Base-by-base conservation (phyloP, 2,113 vertebrate species). In the Caracal caracal region DNA sequence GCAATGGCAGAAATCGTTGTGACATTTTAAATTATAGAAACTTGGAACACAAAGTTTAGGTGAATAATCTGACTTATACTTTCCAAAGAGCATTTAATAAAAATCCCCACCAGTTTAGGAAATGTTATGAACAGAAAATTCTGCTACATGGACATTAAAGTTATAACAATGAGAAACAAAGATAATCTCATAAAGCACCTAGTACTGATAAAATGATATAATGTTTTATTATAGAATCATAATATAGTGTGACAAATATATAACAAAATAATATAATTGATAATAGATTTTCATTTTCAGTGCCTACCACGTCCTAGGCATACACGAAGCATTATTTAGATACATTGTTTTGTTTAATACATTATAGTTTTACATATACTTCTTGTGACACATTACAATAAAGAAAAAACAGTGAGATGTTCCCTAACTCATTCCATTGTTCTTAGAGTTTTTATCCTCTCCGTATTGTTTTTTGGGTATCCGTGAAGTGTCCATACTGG, bases 1-100 rank as follows among this genome's bases (percentile, higher is more conserved):
- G 89, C 68, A 81, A 37, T 5, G 15, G 76, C 83, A 92, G 86
- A 87, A 90, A 88, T 94, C 81, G 93, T 96, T 86, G 79, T 73
- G 86, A 95, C 53, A 40, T 90, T 92, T 80, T 66, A 61, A 97
- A 95, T 97, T 71, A 94, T 33, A 68, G 70, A 37, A 82, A 96
- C 43, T 63, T 81, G 28, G 51, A 84, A 95, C 63, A 94, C 70
- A 92, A 94, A 88, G 66, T 96, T 93, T 94, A 75, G 56, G 16
- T 84, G 30, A 92, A 91, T 59, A 61, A 71, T 82, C 43, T 30
- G 79, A 35, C 75, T 87, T 95, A 13, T 10, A 85, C 63, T 88
- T 96, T 56, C 85, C 37, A 65, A 61, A 37, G 12, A 90, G 43
- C 53, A 90, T 81, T 96, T 90, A 88, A 71, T 84, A 35, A 94